These are phyloP conservation scores for Drosophila kuntzei DNA, from an alignment of 2,888 invertebrate genomes.

Conservation along the genomic window DNA sequence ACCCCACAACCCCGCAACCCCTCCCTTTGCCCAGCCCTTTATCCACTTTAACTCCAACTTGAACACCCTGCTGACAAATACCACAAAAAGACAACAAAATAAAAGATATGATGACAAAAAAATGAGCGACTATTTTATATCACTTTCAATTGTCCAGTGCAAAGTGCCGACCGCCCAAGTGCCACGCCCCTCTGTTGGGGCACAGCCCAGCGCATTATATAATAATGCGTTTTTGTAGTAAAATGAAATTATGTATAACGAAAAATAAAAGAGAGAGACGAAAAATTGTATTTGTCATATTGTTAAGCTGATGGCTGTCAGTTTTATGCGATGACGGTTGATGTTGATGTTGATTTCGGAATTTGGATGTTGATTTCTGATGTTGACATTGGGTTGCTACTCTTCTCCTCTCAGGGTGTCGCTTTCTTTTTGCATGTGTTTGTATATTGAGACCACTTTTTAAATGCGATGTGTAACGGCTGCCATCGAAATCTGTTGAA, in stretches of 20 bases:
- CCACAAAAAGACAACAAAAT: conserved; percentile 43
- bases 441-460: conserved; percentile 75
- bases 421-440: conserved; percentile 28
- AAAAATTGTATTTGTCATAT: conserved; percentile 82
- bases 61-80: conserved; percentile 63
- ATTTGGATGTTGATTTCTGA: conserved; percentile 40
- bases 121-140: conserved; percentile 69
- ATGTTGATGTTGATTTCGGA: conserved; percentile 37
- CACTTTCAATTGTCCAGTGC: conserved; percentile 75
- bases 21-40: background rate
- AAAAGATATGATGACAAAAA: conserved; percentile 50
- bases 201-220: conserved; percentile 71
- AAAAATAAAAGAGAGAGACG: conserved; percentile 52
- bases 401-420: conserved; percentile 30
- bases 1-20: background rate
- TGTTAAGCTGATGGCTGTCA: conserved; percentile 80
- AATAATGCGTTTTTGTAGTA: conserved; percentile 76
- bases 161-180: conserved; percentile 59
- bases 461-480: conserved; percentile 77
- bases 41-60: conserved; percentile 2
- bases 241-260: conserved; percentile 68
- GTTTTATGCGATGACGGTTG: conserved; percentile 43
- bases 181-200: conserved; percentile 46
- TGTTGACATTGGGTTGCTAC: conserved; percentile 32
- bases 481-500: conserved; percentile 81